Percentiles rank a stretch among this genome's conserved stretches.
Evolutionary conservation across 1,140 invertebrate genomes (phyloP).

Genomic region (Dufourea novaeangliae): DNA sequence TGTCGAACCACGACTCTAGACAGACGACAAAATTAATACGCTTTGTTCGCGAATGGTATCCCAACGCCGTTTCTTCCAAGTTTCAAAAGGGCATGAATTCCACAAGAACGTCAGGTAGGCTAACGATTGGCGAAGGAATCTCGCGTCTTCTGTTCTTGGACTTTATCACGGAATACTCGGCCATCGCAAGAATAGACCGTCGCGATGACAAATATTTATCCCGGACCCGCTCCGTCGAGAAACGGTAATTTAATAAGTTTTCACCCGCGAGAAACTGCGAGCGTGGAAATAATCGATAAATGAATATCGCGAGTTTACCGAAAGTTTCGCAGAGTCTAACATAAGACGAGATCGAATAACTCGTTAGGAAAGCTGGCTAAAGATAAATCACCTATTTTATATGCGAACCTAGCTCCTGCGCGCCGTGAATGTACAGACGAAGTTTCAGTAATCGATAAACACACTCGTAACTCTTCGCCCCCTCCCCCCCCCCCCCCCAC

Average conservation of each 20-base stretch:
- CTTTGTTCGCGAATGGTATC: conserved; percentile 25
- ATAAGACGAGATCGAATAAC: conserved; percentile 29
- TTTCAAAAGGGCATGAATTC: conserved; percentile 42
- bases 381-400: conserved; percentile 64
- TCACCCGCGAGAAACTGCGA: too few species aligned
- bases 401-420: conserved; percentile 32
- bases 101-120: conserved; percentile 31
- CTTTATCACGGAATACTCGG: conserved; percentile 20
- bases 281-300: conserved; percentile 28
- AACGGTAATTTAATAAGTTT: background rate
- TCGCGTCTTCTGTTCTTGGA: background rate
- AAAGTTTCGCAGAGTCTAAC: conserved; percentile 16
- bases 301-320: background rate
- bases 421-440: conserved; percentile 37
- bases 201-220: conserved; percentile 16
- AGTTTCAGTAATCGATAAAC: conserved; percentile 60
- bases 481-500: background rate
- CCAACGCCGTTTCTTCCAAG: conserved; percentile 24
- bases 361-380: conserved; percentile 52
- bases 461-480: conserved; percentile 43
- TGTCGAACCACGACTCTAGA: conserved; percentile 1
- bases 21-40: conserved; percentile 47
- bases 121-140: conserved; percentile 14
- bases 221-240: background rate
- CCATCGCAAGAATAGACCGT: background rate